A percentile compares a stretch with the other conserved stretches of the same genome.
Conservation (phyloP, 2,113 vertebrate species). For the Campylomormyrus tamandua region DNA sequence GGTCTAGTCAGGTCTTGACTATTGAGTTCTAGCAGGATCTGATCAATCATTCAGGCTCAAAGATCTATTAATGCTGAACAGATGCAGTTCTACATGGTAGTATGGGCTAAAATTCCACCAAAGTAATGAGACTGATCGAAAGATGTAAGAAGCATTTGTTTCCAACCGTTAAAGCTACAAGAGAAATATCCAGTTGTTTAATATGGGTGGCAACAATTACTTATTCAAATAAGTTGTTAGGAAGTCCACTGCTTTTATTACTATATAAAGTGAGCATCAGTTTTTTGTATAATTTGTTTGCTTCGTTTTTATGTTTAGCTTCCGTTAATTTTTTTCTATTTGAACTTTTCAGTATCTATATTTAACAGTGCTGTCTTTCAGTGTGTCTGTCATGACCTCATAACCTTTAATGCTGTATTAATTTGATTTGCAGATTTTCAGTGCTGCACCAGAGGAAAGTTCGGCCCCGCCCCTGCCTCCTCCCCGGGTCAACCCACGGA, state of each 20-base stretch:
- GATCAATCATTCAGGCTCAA: background rate
- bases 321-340: background rate
- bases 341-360: background rate
- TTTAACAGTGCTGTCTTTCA: background rate
- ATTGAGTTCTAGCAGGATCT: background rate
- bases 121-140: background rate
- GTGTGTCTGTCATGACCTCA: background rate
- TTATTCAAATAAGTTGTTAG: background rate
- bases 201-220: background rate
- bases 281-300: background rate
- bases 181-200: background rate
- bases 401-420: background rate
- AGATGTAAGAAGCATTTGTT: background rate
- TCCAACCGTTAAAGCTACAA: background rate
- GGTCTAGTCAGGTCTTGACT: background rate
- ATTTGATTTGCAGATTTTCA: slow-evolving; percentile 73
- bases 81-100: background rate
- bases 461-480: slow-evolving; percentile 75
- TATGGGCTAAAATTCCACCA: background rate
- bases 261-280: background rate
- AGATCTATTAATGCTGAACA: background rate
- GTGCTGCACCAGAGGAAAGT: slow-evolving; percentile 75
- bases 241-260: background rate
- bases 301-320: background rate
- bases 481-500: slow-evolving; percentile 76